Conservation (phyloP, 2,113 vertebrate genomes). For the Microcebus lehilahytsara region DNA sequence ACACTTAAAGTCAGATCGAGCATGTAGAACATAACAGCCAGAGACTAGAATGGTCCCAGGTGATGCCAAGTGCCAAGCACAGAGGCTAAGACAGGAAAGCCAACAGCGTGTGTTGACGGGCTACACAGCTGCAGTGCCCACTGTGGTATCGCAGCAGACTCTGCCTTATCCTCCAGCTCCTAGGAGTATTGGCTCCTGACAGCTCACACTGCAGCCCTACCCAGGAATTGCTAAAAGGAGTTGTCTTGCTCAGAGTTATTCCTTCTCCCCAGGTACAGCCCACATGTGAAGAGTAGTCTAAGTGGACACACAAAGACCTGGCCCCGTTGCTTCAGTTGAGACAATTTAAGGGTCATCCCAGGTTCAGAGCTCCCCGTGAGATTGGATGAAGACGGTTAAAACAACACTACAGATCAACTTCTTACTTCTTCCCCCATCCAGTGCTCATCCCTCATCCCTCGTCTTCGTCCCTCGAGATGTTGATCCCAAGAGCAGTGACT, state of each 20-base stretch:
- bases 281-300: not conserved
- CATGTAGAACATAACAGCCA: not conserved
- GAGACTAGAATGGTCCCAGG: not conserved
- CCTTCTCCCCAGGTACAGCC: not conserved
- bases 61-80: not conserved
- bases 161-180: not conserved
- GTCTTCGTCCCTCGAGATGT: not conserved
- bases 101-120: not conserved
- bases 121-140: not conserved
- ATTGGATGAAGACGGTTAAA: not conserved
- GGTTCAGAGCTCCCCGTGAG: not conserved
- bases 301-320: not conserved
- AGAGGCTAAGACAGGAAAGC: not conserved
- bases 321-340: not conserved
- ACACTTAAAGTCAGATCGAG: not conserved
- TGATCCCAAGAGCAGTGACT: not conserved
- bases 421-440: not conserved
- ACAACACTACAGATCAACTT: not conserved
- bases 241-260: constrained; percentile 6
- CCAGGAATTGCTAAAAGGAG: not conserved
- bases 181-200: not conserved
- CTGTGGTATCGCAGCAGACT: not conserved
- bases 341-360: not conserved
- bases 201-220: not conserved
- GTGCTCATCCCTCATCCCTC: not conserved